phyloP scores from a whole-genome alignment of 1,140 invertebrate species.

The Rhyzopertha dominica region DNA sequence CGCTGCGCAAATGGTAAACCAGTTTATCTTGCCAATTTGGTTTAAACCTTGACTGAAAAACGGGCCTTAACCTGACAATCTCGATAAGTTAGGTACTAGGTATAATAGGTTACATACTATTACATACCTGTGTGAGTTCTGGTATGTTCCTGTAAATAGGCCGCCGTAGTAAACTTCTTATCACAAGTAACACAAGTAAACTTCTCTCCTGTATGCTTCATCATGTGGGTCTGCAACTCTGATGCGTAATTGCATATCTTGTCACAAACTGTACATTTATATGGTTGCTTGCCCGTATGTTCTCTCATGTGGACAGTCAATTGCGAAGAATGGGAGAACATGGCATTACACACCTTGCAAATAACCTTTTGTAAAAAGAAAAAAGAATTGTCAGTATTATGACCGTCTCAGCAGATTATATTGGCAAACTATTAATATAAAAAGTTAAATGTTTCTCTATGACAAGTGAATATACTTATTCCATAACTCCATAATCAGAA shows the following conservation, averaged over 20 bases:
- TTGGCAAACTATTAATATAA: too few relatives aligned
- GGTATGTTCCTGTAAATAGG: slow-evolving; percentile 36
- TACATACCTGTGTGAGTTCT: slow-evolving; percentile 30
- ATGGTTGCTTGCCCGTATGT: slow-evolving; percentile 69
- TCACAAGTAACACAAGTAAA: slow-evolving; percentile 44
- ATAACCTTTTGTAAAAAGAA: slow-evolving; percentile 9
- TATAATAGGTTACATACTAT: too few relatives aligned
- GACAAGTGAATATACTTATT: too few relatives aligned
- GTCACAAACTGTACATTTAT: slow-evolving; percentile 58
- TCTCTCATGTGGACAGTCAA: slow-evolving; percentile 61
- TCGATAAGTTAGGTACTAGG: too few relatives aligned
- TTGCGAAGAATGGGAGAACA: slow-evolving; percentile 56
- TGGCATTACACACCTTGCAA: slow-evolving; percentile 50
- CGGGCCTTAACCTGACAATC: too few relatives aligned
- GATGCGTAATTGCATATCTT: slow-evolving; percentile 75
- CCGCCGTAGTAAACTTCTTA: slow-evolving; percentile 39
- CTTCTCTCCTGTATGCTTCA: slow-evolving; percentile 73
- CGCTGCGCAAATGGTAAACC: too few relatives aligned
- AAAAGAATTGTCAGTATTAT: neutral
- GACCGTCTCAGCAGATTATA: too few relatives aligned
- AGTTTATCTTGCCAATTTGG: too few relatives aligned
- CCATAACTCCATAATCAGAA: too few relatives aligned
- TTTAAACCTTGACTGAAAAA: too few relatives aligned
- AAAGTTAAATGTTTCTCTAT: too few relatives aligned
- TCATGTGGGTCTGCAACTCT: slow-evolving; percentile 73